Evolutionary conservation across 2,888 invertebrate species (phyloP), one percentile per base, ranked within the genome.

Genomic region (Lymantria monacha): DNA sequence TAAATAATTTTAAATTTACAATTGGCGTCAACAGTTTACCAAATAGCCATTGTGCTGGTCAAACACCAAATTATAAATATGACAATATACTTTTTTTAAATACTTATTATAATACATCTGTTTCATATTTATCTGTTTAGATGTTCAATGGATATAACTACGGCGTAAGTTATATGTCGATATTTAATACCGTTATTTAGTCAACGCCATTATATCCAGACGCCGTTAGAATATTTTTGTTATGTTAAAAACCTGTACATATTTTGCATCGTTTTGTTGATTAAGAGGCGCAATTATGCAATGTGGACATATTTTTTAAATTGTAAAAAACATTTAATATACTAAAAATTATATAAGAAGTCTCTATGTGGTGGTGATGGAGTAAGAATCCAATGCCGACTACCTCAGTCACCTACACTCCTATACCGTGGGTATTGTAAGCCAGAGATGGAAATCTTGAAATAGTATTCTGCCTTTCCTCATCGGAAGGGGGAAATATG

Each of bases 61-160:
- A 42, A 42, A 46, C 40, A 42, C 7, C 11, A 47, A 43, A 7
- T 37, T 41, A 14, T 10, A 8, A 11, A 12, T 11, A 11, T 7
- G 3, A 11, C 36, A n/a, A 9, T 36, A 11, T n/a, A 11, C 7
- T 38, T 38, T n/a, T 38, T 9, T 1, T 38, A 33, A 33, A 7
- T 33, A 30, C 9, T 30, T 30, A 9, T 30, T 30, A 30, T 30
- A 47, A 57, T 61, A 69, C 69, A 68, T 65, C 53, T 51, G 58
- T 61, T 43, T 63, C 45, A 68, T 59, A 75, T 78, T 83, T 82
- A 80, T 88, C 75, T 90, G 86, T 89, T 76, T 73, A 91, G 91
- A 89, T 91, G 88, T 91, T 89, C 90, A 90, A 87, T 86, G 91
- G 91, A 91, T 92, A 89, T 86, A 91, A 91, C 72, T 91, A 86